These are phyloP conservation scores for Glareola pratincola DNA, from an alignment of 2,113 vertebrate species.

Conservation along the genomic window DNA sequence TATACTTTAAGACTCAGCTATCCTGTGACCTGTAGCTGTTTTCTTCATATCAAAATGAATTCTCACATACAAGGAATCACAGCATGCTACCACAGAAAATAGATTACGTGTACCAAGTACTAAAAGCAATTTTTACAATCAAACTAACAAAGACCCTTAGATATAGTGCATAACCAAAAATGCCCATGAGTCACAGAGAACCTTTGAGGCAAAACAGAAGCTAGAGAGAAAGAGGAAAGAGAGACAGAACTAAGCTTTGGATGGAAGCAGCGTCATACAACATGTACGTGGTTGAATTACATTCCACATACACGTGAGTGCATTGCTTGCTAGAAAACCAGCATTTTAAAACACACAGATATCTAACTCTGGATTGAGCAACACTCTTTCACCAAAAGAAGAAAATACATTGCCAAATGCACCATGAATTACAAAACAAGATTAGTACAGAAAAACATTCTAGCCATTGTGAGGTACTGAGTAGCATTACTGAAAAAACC, in stretches of 20 bases:
- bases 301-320: fast-evolving
- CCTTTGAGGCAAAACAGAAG: not conserved
- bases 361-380: not conserved
- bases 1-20: not conserved
- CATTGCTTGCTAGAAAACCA: not conserved
- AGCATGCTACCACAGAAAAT: not conserved
- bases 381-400: not conserved
- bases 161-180: not conserved
- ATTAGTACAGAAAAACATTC: not conserved
- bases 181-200: not conserved
- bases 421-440: not conserved
- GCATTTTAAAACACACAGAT: not conserved
- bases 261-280: not conserved
- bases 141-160: not conserved
- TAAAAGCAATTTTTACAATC: not conserved
- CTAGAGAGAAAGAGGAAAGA: not conserved
- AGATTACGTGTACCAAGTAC: not conserved
- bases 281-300: not conserved
- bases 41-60: not conserved
- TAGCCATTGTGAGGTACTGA: not conserved
- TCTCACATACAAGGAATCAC: not conserved
- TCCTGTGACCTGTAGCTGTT: not conserved
- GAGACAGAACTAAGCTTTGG: not conserved
- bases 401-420: not conserved
- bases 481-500: not conserved